Conservation (phyloP, 1,140 invertebrate species). For the Papilio glaucus region DNA sequence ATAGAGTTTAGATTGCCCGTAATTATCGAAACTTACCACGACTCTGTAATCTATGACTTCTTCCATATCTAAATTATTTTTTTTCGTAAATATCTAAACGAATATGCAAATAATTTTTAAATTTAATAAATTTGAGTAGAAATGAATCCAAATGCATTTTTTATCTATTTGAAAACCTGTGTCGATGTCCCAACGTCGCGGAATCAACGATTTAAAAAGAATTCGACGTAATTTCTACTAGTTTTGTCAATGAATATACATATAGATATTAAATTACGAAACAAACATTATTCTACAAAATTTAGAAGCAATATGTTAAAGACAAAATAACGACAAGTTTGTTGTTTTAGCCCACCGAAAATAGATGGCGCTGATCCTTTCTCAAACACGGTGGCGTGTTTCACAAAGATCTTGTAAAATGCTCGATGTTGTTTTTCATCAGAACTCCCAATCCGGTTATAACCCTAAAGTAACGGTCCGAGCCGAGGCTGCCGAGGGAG, state of each 20-base stretch:
- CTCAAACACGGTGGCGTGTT: no score
- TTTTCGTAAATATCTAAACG: background rate
- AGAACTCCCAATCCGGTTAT: no score
- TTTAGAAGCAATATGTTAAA: background rate
- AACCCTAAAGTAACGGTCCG: no score
- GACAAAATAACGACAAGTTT: no score
- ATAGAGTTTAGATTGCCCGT: no score
- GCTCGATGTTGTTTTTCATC: no score
- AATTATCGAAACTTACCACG: no score
- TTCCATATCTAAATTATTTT: background rate
- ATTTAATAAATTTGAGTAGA: background rate
- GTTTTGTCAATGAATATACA: background rate
- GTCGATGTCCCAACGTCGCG: slow-evolving; percentile 6
- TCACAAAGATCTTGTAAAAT: no score
- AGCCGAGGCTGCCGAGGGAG: no score
- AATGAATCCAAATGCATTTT: slow-evolving; percentile 7
- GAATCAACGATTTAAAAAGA: slow-evolving; percentile 3
- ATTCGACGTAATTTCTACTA: slow-evolving; percentile 3
- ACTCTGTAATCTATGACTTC: background rate
- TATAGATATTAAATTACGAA: background rate
- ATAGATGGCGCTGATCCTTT: no score
- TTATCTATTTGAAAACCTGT: slow-evolving; percentile 2
- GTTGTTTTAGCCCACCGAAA: no score
- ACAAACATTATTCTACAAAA: background rate
- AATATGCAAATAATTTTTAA: background rate